phyloP scores from a whole-genome alignment of 2,113 vertebrate genomes.

The Apodemus speciosus region DNA sequence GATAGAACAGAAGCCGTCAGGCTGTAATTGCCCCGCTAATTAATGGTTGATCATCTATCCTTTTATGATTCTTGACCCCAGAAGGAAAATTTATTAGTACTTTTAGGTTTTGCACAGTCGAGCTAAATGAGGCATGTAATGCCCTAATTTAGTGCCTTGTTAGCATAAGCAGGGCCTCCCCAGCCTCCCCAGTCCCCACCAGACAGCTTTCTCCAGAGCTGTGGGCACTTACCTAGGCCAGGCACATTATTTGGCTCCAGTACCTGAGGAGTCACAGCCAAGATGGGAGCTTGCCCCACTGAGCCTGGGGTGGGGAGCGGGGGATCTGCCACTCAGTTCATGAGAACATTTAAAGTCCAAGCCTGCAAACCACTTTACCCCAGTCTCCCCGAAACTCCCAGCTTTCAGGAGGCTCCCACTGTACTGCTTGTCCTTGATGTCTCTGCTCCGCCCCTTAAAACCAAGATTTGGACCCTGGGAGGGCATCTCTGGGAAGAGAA shows the following conservation, averaged over 20 bases:
- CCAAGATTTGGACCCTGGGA: background rate
- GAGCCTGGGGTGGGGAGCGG: background rate
- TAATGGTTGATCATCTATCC: conserved; percentile 84
- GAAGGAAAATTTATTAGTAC: conserved; percentile 88
- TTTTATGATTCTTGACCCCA: conserved; percentile 88
- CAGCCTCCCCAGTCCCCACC: conserved; percentile 73
- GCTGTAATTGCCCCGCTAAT: conserved; percentile 85
- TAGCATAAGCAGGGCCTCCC: conserved; percentile 84
- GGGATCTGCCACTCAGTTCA: conserved; percentile 65
- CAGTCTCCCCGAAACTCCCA: background rate
- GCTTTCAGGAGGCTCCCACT: background rate
- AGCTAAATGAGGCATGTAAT: conserved; percentile 88
- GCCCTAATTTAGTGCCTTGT: conserved; percentile 87
- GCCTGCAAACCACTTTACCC: conserved; percentile 13
- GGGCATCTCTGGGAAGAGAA: conserved; percentile 1
- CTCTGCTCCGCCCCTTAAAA: background rate
- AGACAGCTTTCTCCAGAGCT: conserved; percentile 72
- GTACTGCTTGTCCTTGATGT: background rate
- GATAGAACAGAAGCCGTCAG: conserved; percentile 82
- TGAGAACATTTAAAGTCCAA: conserved; percentile 47
- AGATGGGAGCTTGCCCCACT: background rate
- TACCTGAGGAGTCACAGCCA: conserved; percentile 59
- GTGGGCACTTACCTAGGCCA: conserved; percentile 69
- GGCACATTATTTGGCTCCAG: conserved; percentile 64
- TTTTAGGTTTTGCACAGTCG: conserved; percentile 86